These are phyloP conservation scores for Melipona bicolor DNA, from an alignment of 2,888 invertebrate species.

Conservation along the genomic window DNA sequence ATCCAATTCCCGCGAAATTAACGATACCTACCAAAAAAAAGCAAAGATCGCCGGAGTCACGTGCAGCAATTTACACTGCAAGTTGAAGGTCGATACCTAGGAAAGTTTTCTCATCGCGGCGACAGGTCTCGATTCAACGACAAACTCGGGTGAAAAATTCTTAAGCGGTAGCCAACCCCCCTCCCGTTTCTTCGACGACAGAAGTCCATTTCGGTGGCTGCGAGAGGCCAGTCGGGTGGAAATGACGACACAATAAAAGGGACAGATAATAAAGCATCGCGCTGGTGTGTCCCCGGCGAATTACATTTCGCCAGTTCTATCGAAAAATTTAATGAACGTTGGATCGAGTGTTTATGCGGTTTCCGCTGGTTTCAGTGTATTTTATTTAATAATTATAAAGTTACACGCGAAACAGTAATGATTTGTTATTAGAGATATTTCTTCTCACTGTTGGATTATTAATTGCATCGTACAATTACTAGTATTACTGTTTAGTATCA, in stretches of 20 bases:
- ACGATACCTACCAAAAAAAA: not conserved
- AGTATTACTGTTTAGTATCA: too few species aligned
- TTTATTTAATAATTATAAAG: too few species aligned
- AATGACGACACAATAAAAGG: constrained; percentile 12
- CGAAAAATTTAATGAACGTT: not conserved
- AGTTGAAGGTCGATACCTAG: constrained; percentile 1
- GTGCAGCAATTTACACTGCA: constrained; percentile 7
- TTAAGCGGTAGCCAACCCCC: not conserved
- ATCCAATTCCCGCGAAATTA: not conserved
- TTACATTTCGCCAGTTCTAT: not conserved
- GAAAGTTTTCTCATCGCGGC: constrained; percentile 20
- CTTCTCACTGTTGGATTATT: too few species aligned
- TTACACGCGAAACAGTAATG: too few species aligned
- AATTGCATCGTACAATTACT: too few species aligned
- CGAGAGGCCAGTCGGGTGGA: not conserved
- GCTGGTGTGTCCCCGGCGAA: not conserved
- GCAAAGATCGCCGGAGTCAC: not conserved
- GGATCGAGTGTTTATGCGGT: not conserved
- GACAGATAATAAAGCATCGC: not conserved
- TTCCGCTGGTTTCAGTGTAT: not conserved
- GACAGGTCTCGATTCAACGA: not conserved
- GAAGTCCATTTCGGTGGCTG: constrained; percentile 18
- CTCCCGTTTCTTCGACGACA: constrained; percentile 7
- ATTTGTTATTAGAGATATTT: too few species aligned
- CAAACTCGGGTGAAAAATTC: constrained; percentile 21